Percentiles rank a stretch among this genome's conserved stretches.
phyloP scores from a whole-genome alignment of 1,140 invertebrate species.

The Camponotus pennsylvanicus region DNA sequence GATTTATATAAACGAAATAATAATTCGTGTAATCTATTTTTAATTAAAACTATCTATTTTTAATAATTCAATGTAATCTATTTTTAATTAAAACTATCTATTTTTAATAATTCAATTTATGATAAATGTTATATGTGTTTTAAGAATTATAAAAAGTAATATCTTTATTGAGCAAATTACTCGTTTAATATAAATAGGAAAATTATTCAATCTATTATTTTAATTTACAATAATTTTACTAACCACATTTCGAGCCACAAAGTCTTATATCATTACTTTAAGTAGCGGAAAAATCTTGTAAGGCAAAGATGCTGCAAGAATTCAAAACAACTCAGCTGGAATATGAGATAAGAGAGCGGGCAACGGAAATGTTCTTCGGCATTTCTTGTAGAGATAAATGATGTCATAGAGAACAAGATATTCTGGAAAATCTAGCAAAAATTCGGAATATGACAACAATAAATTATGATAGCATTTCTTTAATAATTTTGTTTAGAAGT shows the following conservation, averaged over 20 bases:
- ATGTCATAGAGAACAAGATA: neutral
- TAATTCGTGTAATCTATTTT: slow-evolving; percentile 1
- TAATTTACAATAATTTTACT: slow-evolving; percentile 17
- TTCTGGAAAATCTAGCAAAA: slow-evolving; percentile 23
- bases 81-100: neutral
- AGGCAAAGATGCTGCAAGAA: slow-evolving; percentile 34
- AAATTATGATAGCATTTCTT: neutral
- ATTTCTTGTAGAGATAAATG: neutral
- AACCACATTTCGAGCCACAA: neutral
- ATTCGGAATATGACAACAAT: neutral
- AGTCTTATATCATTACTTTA: slow-evolving; percentile 26
- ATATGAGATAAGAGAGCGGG: slow-evolving; percentile 67
- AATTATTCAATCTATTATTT: slow-evolving; percentile 25
- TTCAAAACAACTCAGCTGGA: slow-evolving; percentile 68
- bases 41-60: neutral
- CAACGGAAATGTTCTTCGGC: slow-evolving; percentile 38
- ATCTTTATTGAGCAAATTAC: slow-evolving; percentile 5
- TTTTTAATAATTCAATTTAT: neutral
- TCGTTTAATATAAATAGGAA: no score
- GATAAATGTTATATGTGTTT: neutral
- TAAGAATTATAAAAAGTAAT: neutral
- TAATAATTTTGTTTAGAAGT: neutral
- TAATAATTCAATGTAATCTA: slow-evolving; percentile 15
- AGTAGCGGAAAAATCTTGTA: slow-evolving; percentile 30
- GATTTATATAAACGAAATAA: neutral